These are phyloP conservation scores for Littorina saxatilis DNA, from an alignment of 1,140 invertebrate genomes.

Conservation along the genomic window DNA sequence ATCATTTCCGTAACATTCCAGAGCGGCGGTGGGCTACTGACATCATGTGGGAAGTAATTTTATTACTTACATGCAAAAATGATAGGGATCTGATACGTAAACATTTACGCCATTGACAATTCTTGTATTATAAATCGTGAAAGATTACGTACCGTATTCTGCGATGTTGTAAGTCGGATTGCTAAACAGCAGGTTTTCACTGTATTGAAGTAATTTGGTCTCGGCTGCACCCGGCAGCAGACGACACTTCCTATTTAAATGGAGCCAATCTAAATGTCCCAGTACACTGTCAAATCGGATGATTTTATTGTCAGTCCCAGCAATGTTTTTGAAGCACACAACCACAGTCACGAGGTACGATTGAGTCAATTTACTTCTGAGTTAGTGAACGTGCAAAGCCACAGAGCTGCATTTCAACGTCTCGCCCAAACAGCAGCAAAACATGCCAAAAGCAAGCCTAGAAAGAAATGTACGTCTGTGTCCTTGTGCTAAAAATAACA, in stretches of 20 bases:
- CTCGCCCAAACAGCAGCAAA: not conserved
- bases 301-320: not conserved
- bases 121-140: not conserved
- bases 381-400: not conserved
- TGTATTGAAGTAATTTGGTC: not conserved
- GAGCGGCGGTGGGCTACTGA: too few species aligned
- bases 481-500: not conserved
- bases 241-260: not conserved
- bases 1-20: too few species aligned
- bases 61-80: not conserved
- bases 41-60: too few species aligned
- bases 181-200: too few species aligned
- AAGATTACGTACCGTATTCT: too few species aligned
- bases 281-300: too few species aligned
- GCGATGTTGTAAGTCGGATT: too few species aligned
- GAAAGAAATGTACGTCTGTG: not conserved
- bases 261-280: not conserved
- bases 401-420: conserved; percentile 8
- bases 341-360: not conserved
- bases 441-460: not conserved
- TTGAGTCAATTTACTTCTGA: not conserved
- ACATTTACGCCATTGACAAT: too few species aligned
- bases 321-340: not conserved
- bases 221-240: not conserved
- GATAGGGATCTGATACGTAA: not conserved